phyloP scores from a whole-genome alignment of 1,140 invertebrate genomes.

The Harlomillsia oculata region DNA sequence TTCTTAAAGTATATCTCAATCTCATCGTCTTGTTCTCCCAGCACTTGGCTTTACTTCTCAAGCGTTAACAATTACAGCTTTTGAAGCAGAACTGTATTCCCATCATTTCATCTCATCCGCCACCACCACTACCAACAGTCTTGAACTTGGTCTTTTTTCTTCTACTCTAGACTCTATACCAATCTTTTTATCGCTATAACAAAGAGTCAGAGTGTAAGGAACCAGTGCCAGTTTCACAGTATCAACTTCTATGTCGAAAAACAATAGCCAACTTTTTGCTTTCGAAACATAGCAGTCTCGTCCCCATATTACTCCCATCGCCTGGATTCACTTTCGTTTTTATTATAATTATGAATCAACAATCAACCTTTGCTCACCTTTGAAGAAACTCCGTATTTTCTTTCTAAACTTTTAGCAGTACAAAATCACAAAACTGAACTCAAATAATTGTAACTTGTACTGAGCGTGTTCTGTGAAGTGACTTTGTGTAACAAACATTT shows the following conservation, averaged over 20 bases:
- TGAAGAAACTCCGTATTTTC: too few species aligned
- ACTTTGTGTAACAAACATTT: too few species aligned
- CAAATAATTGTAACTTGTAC: too few species aligned
- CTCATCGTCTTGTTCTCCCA: background rate
- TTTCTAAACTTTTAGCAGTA: too few species aligned
- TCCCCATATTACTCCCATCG: background rate
- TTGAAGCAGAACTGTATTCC: background rate
- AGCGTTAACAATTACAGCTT: constrained; percentile 6
- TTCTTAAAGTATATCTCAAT: too few species aligned
- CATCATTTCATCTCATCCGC: background rate
- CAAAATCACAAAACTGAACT: too few species aligned
- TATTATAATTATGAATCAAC: too few species aligned
- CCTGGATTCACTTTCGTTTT: background rate
- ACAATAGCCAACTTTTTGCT: background rate
- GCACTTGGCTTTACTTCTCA: background rate
- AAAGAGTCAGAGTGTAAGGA: too few species aligned
- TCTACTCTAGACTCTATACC: background rate
- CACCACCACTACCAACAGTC: background rate
- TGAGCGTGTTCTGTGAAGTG: too few species aligned
- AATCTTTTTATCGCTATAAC: background rate
- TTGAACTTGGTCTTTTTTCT: background rate
- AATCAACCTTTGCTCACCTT: too few species aligned
- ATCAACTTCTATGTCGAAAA: background rate
- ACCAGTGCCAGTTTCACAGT: background rate
- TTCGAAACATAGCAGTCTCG: background rate